phyloP scores from a whole-genome alignment of 2,888 invertebrate genomes.

The Apodemia zela region DNA sequence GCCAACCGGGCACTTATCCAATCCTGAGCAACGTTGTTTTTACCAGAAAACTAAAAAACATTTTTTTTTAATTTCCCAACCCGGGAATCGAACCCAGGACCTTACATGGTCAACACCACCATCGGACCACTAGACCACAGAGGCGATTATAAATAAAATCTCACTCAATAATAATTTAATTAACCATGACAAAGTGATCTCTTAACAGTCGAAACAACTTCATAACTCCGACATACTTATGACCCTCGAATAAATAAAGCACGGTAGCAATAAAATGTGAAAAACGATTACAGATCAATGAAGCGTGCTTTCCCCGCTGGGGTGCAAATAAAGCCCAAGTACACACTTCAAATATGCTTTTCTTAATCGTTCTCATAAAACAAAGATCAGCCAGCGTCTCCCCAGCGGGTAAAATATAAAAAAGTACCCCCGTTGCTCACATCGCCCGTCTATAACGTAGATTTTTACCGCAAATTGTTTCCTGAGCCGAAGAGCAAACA shows the following conservation, averaged over 20 bases:
- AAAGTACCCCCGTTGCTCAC: conserved; percentile 68
- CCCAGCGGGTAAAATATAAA: conserved; percentile 63
- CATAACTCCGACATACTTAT: conserved; percentile 51
- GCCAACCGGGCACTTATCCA: too few species aligned
- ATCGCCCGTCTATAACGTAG: conserved; percentile 62
- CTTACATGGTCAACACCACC: too few species aligned
- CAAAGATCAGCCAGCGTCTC: conserved; percentile 75
- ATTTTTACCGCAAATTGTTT: conserved; percentile 74
- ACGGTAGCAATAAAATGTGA: conserved; percentile 65
- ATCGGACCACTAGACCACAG: too few species aligned
- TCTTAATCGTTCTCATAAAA: conserved; percentile 81
- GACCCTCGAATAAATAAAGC: conserved; percentile 57
- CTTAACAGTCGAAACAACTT: conserved; percentile 39
- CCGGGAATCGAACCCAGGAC: too few species aligned
- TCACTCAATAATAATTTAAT: not conserved
- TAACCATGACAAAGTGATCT: conserved; percentile 1
- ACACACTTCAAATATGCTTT: conserved; percentile 81
- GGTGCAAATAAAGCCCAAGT: conserved; percentile 76
- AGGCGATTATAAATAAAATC: not conserved
- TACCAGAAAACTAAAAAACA: too few species aligned
- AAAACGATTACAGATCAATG: conserved; percentile 80
- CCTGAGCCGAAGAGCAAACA: conserved; percentile 39
- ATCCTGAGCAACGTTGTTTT: too few species aligned
- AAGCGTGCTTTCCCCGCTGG: conserved; percentile 73
- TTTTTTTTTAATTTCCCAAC: too few species aligned